These are phyloP conservation scores for Magallana nippona DNA, from an alignment of 2,888 invertebrate genomes.

Conservation along the genomic window DNA sequence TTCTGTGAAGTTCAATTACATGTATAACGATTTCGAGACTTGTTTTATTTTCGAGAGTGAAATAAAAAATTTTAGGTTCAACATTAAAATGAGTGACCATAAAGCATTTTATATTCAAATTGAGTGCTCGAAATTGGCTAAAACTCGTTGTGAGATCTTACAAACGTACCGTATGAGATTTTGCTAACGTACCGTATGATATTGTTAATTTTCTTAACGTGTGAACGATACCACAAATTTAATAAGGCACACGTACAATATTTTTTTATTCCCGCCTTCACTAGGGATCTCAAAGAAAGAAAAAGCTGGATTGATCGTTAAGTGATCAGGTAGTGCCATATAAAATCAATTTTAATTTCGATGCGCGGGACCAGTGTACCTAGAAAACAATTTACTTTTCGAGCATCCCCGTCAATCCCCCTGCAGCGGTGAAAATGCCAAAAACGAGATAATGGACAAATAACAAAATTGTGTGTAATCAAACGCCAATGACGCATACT, in stretches of 20 bases:
- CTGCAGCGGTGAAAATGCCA: conserved; percentile 29
- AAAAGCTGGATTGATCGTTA: not conserved
- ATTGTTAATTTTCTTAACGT: not conserved
- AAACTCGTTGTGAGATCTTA: too few relatives aligned
- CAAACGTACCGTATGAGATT: too few relatives aligned
- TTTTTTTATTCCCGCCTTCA: not conserved
- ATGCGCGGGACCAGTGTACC: conserved; percentile 7
- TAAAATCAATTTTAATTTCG: conserved; percentile 23
- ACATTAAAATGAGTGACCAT: not conserved
- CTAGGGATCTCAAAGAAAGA: not conserved
- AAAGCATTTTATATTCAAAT: not conserved
- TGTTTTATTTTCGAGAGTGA: not conserved
- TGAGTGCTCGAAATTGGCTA: too few relatives aligned
- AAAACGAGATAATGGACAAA: conserved; percentile 51
- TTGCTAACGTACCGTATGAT: too few relatives aligned
- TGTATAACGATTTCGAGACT: too few relatives aligned
- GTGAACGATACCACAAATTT: conserved; percentile 1
- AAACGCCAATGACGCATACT: conserved; percentile 45
- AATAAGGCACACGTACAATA: not conserved
- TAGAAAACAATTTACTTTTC: conserved; percentile 26
- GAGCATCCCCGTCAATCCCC: conserved; percentile 27
- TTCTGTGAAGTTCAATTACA: too few relatives aligned
- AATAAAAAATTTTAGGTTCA: not conserved
- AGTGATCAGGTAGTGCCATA: conserved; percentile 4
- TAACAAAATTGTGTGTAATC: conserved; percentile 55